Base-by-base conservation (phyloP, 2,888 invertebrate species). In the Formica aserva region DNA sequence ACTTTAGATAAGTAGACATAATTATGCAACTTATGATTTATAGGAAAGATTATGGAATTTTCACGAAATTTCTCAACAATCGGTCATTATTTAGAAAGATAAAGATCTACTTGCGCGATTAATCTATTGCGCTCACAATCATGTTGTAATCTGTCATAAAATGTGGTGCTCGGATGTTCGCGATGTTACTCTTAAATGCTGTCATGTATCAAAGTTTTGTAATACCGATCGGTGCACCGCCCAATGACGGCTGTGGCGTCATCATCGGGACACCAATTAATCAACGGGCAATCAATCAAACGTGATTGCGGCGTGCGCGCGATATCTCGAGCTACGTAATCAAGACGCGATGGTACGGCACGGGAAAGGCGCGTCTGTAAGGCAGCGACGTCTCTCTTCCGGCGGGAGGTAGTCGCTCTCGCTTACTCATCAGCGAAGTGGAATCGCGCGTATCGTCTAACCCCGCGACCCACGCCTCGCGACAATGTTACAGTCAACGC, bases 401-500 rank as follows among this genome's bases (percentile, higher is more conserved):
- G 77, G n/a, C 69, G 18, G 67, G 55, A 82, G 63, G 71, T 60
- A 65, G 66, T 65, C 32, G 8, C 18, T 45, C 67, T 67, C 85
- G 82, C 55, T 60, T 74, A 8, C 67, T 84, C 77, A 77, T 84
- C 81, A 62, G 86, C 84, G 84, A 75, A 62, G 87, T 84, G 81
- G 86, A 88, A 87, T 88, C 89, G 87, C 88, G 88, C 85, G 85
- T 84, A 87, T 85, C 85, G 80, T 76, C 87, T 87, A 91, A 89
- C 86, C 87, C 82, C 82, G 82, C 87, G 87, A 90, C 87, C 87
- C 77, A 90, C 89, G 85, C 85, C 86, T 89, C 86, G 88, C 85
- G 88, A 90, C 89, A 88, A 90, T 85, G 86, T 88, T 90, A 89
- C 87, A 85, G 83, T 89, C 89, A 88, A 86, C 88, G 90, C 89